phyloP scores from a whole-genome alignment of 2,113 vertebrate genomes.

The Tyto alba region DNA sequence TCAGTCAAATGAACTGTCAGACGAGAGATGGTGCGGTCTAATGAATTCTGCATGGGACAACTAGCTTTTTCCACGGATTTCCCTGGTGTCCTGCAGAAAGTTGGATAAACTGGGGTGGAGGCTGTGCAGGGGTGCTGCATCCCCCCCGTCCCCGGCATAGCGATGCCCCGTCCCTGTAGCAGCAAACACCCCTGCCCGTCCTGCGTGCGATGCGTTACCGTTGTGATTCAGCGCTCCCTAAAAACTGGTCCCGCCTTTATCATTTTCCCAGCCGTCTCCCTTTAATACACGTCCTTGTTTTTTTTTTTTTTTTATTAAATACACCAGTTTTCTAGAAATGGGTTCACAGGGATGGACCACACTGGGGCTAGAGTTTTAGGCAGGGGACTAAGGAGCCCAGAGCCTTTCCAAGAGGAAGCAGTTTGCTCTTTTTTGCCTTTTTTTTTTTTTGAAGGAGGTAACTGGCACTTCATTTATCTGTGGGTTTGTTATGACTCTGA shows the following conservation, averaged over 20 bases:
- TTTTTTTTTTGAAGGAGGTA: constrained; percentile 3
- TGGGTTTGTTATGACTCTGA: constrained; percentile 64
- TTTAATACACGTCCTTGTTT: neutral
- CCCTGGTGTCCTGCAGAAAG: neutral
- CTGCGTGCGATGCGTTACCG: rapidly evolving
- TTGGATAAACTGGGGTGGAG: rapidly evolving
- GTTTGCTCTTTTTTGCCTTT: neutral
- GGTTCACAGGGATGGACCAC: rapidly evolving
- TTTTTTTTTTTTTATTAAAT: neutral
- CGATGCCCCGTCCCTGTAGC: rapidly evolving
- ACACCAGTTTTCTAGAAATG: neutral
- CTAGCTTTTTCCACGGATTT: neutral
- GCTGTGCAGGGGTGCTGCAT: neutral
- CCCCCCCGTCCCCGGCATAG: rapidly evolving
- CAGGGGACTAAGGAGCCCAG: neutral
- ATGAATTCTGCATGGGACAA: neutral
- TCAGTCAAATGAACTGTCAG: neutral
- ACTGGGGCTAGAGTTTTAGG: neutral
- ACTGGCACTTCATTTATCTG: constrained; percentile 69
- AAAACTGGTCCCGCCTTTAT: neutral
- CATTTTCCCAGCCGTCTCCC: neutral
- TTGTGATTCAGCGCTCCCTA: neutral
- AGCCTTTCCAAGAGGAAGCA: constrained; percentile 35
- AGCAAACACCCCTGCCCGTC: neutral
- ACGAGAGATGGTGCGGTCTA: rapidly evolving